Base-by-base conservation (phyloP, 2,113 vertebrate genomes). In the Silurus meridionalis region DNA sequence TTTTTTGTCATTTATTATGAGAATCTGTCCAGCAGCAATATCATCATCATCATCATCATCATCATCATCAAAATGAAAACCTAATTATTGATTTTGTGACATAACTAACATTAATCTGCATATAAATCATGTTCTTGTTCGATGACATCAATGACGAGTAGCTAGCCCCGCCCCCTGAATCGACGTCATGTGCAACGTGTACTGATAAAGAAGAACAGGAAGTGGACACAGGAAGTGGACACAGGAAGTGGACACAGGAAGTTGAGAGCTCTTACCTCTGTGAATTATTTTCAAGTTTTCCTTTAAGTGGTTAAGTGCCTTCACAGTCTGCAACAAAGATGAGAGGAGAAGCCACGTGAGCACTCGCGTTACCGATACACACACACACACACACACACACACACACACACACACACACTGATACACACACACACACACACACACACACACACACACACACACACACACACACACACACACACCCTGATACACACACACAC, bases 251-350 rank as follows among this genome's bases (percentile, higher is more conserved):
- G 28, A 37, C 28, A 37, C 28, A 37, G 28, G 28, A 9, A n/a
- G 8, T 8, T 61, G 64, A 46, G 2, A 17, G 37, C 11, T 8
- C 96, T 91, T 91, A 99, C 98, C 98, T 98, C 98, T 97, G 95
- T 99, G 98, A 95, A 99, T 99, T 91, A 99, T 99, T 97, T 99
- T 99, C 97, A 99, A 98, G 97, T 98, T 99, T 97, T 99, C 98
- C 96, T 99, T 99, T 97, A 99, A 98, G 96, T 99, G 98, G 96
- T 99, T 99, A 95, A 99, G 97, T 96, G 98, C 98, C 97, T 99
- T 99, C 96, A 99, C 98, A 93, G 98, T 99, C 98, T 99, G 93
- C 85, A 91, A 89, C 86, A 86, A 94, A 87, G 74, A 72, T 67
- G 19, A 21, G n/a, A 15, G 55, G 77, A 80, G 77, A 80, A 25